Percentiles rank a stretch among this genome's conserved stretches.
Conservation (phyloP, 2,888 invertebrate genomes). For the Brachypalpus laphriformis region DNA sequence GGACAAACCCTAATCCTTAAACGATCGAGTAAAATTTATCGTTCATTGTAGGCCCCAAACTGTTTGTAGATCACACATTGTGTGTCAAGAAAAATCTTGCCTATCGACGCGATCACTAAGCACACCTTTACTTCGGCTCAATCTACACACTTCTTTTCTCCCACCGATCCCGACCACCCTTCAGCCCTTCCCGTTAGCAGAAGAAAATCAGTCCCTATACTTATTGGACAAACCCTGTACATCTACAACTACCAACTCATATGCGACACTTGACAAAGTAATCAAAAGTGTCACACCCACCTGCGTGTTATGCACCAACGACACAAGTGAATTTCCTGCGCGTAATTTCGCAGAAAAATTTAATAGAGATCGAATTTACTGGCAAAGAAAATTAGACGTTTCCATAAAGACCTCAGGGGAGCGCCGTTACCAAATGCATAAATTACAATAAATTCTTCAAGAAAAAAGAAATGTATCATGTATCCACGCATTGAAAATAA, state of each 20-base stretch:
- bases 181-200: too few species aligned
- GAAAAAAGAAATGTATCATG: neutral
- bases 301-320: neutral
- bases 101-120: too few species aligned
- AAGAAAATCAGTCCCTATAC: too few species aligned
- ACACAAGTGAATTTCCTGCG: neutral
- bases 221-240: too few species aligned
- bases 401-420: neutral
- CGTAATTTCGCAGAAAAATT: neutral
- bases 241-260: neutral
- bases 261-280: neutral
- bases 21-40: too few species aligned
- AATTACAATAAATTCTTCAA: neutral
- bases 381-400: neutral
- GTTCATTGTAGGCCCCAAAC: too few species aligned
- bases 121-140: too few species aligned
- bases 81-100: too few species aligned
- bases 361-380: neutral
- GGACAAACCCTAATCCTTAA: too few species aligned
- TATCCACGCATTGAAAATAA: slow-evolving; percentile 4
- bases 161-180: too few species aligned
- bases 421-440: slow-evolving; percentile 9
- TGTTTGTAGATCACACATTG: too few species aligned
- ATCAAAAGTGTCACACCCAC: neutral
- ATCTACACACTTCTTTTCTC: too few species aligned